Evolutionary conservation across 1,140 invertebrate genomes (phyloP).

Genomic region (Parasteatoda tepidariorum): DNA sequence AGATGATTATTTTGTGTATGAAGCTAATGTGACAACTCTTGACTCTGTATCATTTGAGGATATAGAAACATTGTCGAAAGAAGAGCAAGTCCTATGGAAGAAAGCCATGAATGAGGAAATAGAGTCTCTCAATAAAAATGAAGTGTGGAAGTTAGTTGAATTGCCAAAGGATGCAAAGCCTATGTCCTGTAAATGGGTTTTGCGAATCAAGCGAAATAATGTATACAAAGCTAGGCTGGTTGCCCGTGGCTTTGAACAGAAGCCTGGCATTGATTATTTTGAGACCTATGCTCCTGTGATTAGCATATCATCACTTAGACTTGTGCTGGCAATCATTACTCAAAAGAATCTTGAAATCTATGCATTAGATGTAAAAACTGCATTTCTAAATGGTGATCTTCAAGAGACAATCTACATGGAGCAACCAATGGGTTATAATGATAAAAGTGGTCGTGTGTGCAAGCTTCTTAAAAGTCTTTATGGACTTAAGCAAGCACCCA

Average conservation of each 20-base stretch:
- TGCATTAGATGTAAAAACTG: conserved; percentile 65
- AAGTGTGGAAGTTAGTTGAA: conserved; percentile 32
- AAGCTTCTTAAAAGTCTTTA: conserved; percentile 68
- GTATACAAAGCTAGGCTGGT: conserved; percentile 68
- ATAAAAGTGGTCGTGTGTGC: conserved; percentile 59
- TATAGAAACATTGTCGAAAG: background rate
- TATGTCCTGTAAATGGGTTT: conserved; percentile 41
- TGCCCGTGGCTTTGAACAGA: conserved; percentile 63
- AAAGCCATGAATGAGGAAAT: conserved; percentile 14
- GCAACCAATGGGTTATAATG: conserved; percentile 66
- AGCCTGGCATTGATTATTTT: conserved; percentile 62
- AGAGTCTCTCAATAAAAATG: conserved; percentile 1
- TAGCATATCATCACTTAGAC: conserved; percentile 55
- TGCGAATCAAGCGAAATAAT: background rate
- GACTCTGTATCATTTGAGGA: background rate
- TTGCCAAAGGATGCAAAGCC: conserved; percentile 31
- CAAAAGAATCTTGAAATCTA: background rate
- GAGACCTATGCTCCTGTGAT: conserved; percentile 63
- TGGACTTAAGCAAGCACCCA: conserved; percentile 68
- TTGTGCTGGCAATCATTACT: conserved; percentile 6
- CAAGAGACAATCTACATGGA: conserved; percentile 69
- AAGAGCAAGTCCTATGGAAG: background rate
- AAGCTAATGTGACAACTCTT: background rate
- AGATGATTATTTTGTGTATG: background rate
- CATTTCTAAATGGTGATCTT: conserved; percentile 68